A percentile compares a stretch with the other conserved stretches of the same genome.
These are phyloP conservation scores for Coremacera marginata DNA, from an alignment of 2,888 invertebrate species.

Conservation along the genomic window DNA sequence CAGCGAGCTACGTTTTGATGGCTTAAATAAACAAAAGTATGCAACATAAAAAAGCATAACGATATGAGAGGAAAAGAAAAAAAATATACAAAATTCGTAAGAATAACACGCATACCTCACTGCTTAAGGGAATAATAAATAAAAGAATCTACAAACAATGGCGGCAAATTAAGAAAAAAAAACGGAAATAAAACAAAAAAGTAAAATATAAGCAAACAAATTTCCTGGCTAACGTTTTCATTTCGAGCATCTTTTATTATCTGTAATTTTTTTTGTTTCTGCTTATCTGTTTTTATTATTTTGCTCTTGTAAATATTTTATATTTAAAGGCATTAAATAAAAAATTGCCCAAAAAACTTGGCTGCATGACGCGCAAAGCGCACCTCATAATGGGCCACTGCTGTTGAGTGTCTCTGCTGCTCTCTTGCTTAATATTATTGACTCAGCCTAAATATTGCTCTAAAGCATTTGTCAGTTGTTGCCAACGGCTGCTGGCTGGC, in stretches of 20 bases:
- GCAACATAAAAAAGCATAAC: neutral
- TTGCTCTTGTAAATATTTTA: neutral
- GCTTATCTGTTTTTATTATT: neutral
- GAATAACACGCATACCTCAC: neutral
- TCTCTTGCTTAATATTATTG: neutral
- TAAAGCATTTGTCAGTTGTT: neutral
- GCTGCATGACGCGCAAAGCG: neutral
- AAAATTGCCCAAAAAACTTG: neutral
- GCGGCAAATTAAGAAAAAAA: neutral
- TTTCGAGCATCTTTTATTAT: neutral
- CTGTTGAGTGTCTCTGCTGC: too few species aligned
- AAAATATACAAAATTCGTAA: neutral
- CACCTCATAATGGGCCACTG: neutral
- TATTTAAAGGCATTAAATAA: neutral
- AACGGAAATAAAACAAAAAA: neutral
- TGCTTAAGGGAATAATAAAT: neutral
- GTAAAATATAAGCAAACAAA: constrained; percentile 2
- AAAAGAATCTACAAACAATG: neutral
- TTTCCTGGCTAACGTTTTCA: constrained; percentile 8
- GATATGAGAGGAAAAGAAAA: neutral
- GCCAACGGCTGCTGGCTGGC: too few species aligned
- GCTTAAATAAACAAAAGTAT: neutral
- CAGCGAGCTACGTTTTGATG: neutral
- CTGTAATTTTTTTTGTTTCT: neutral
- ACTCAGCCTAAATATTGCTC: constrained; percentile 2